Evolutionary conservation across 2,113 vertebrate genomes (phyloP), one percentile per base, ranked within the genome.

Genomic region (Catharus fuscescens): DNA sequence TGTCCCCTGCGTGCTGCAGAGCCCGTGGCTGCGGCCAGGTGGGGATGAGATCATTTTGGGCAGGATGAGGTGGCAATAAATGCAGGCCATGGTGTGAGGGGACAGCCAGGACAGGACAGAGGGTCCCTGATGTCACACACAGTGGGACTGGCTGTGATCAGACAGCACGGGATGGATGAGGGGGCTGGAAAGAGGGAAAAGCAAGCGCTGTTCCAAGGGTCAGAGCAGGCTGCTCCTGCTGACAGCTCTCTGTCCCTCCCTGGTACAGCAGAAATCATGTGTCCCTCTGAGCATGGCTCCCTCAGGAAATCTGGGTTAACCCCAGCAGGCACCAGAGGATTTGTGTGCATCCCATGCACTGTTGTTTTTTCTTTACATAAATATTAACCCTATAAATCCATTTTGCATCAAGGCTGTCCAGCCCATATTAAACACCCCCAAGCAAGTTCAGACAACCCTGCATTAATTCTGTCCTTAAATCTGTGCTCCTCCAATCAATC

Each of bases 91-190:
- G 66, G 20, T 5, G 36, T 2, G 60, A 76, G 61, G 36, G 50
- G 66, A 16, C 78, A 66, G 81, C 60, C 82, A 66, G 26, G 40
- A 7, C 26, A 14, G n/a, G 64, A 47, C 28, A 26, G 53, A 34
- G 60, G n/a, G 1, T 6, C 65, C 36, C 79, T 1, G 0, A 0
- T 3, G 1, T 9, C 53, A 48, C 1, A 3, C 7, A 0, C 6
- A 0, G 8, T 0, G 8, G 31, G 47, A 4, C 23, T 31, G 36
- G 32, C 29, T 14, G 69, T 4, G 10, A 6, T 5, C 52, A 12
- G 29, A 38, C 71, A 10, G 72, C 50, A 13, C 0, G 0, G 36
- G 74, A 31, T 2, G 56, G 45, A 26, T 0, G 8, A 12, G 18
- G 7, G 31, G 19, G 19, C 60, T 19, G 7, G 24, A 34, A 34